These are phyloP conservation scores for Chiloscyllium plagiosum DNA, from an alignment of 2,113 vertebrate genomes.

Conservation along the genomic window DNA sequence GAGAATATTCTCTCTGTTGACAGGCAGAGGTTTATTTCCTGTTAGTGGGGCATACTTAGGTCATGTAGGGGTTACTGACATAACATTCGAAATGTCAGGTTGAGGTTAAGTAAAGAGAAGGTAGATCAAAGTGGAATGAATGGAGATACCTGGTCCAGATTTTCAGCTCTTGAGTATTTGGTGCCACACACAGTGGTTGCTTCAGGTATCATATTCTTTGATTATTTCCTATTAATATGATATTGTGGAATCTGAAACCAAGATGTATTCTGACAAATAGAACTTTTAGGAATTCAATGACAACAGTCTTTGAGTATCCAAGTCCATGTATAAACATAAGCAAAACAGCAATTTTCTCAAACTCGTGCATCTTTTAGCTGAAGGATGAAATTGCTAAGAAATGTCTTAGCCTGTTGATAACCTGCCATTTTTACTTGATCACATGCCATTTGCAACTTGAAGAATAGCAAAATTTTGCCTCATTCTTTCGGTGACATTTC, in stretches of 20 bases:
- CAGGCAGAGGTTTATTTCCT: constrained; percentile 34
- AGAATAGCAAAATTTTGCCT: background rate
- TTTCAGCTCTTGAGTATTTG: background rate
- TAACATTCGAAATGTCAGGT: constrained; percentile 44
- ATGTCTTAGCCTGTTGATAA: background rate
- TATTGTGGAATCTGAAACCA: background rate
- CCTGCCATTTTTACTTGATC: background rate
- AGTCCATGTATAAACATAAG: background rate
- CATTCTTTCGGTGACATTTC: background rate
- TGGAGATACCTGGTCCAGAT: constrained; percentile 47
- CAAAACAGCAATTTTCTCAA: background rate
- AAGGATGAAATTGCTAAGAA: background rate
- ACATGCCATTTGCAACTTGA: background rate
- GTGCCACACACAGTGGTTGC: constrained; percentile 8
- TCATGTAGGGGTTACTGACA: constrained; percentile 47
- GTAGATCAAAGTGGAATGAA: constrained; percentile 47
- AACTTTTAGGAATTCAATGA: background rate
- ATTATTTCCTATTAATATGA: background rate
- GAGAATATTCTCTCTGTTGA: background rate
- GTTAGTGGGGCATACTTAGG: constrained; percentile 38
- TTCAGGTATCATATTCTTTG: background rate
- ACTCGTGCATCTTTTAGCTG: background rate
- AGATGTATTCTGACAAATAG: background rate
- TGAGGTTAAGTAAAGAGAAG: constrained; percentile 45
- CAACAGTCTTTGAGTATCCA: background rate